Evolutionary conservation across 2,113 vertebrate genomes (phyloP).

Genomic region (Lanius collurio): DNA sequence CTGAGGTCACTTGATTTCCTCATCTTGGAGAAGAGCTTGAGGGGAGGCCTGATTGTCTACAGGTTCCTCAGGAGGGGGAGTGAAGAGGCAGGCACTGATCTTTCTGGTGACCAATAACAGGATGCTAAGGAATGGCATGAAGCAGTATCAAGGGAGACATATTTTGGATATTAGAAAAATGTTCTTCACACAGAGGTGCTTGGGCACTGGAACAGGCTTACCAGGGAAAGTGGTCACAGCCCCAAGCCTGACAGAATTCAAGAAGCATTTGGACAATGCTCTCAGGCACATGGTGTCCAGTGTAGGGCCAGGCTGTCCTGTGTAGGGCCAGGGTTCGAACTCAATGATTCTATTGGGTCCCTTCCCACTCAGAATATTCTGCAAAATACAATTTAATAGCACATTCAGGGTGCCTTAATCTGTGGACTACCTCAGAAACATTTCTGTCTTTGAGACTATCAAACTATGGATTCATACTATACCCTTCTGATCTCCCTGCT

Average conservation of each 20-base stretch:
- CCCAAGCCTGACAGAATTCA: not conserved
- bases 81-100: rapidly evolving
- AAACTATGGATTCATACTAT: not conserved
- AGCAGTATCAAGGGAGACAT: not conserved
- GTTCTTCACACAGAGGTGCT: rapidly evolving
- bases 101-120: not conserved
- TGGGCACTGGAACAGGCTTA: not conserved
- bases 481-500: not conserved
- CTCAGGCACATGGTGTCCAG: not conserved
- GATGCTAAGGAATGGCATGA: rapidly evolving
- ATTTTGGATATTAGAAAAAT: not conserved
- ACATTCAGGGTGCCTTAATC: not conserved
- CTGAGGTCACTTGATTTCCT: not conserved
- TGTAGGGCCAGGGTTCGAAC: not conserved
- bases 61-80: rapidly evolving
- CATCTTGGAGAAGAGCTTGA: not conserved
- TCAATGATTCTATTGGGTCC: not conserved
- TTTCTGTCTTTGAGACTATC: not conserved
- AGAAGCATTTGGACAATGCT: not conserved
- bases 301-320: not conserved
- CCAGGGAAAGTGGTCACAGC: no score
- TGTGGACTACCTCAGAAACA: not conserved
- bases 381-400: not conserved
- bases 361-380: not conserved
- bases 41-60: no score